A percentile compares a stretch with the other conserved stretches of the same genome.
phyloP scores from a whole-genome alignment of 2,888 invertebrate species.

The Chirona hameri region DNA sequence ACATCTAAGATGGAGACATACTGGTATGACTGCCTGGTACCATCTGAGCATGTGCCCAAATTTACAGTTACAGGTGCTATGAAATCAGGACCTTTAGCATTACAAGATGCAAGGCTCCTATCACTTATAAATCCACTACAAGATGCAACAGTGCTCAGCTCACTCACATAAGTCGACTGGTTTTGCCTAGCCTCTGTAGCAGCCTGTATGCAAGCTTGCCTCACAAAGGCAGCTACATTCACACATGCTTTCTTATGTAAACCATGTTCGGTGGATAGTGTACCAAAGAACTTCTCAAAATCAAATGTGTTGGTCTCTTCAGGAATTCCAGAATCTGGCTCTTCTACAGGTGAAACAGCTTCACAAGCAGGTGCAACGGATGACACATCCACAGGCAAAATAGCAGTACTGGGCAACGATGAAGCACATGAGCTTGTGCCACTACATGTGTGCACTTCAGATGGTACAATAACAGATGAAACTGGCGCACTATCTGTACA shows the following conservation, averaged over 20 bases:
- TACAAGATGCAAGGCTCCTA: not conserved
- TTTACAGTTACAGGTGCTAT: not conserved
- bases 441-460: not conserved
- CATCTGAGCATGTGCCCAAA: not conserved
- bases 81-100: not conserved
- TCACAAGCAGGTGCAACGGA: not conserved
- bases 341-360: too few species aligned
- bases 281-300: not conserved
- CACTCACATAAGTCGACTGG: not conserved
- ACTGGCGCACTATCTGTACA: not conserved
- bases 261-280: not conserved
- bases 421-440: not conserved
- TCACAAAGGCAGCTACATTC: not conserved
- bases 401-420: not conserved
- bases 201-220: not conserved
- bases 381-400: not conserved
- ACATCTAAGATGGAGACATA: not conserved
- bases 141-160: not conserved
- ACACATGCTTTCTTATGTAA: not conserved
- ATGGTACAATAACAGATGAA: not conserved
- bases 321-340: too few species aligned
- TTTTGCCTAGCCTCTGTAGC: not conserved
- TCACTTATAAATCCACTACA: not conserved
- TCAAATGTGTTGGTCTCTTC: not conserved
- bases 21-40: not conserved